phyloP scores from a whole-genome alignment of 53 echinoderm and acorn worm genomes.

The Holothuria scabra region DNA sequence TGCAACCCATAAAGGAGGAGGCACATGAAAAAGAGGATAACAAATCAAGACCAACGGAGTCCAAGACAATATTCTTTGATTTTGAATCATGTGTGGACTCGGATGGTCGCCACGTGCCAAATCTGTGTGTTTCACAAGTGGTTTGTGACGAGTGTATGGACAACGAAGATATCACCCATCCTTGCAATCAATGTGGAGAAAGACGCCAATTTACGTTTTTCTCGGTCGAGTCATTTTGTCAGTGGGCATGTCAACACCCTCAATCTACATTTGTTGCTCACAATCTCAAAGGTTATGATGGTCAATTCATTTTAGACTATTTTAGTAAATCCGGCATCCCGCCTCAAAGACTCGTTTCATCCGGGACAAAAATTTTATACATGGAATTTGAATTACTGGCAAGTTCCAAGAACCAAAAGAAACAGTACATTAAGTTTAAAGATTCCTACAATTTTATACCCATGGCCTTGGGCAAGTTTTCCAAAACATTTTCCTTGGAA shows the following conservation, averaged over 20 bases:
- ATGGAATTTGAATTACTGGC: slow-evolving; percentile 1
- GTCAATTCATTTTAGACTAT: slow-evolving; percentile 7
- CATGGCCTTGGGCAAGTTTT: slow-evolving; percentile 19
- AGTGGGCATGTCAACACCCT: background rate
- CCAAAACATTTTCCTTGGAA: slow-evolving; percentile 24
- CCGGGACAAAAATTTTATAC: slow-evolving; percentile 20
- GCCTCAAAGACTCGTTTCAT: background rate
- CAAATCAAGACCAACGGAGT: no score
- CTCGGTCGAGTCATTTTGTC: background rate
- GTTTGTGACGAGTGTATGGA: background rate
- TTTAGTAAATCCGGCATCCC: background rate
- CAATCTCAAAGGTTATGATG: slow-evolving; percentile 47
- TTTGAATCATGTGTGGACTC: slow-evolving; percentile 24
- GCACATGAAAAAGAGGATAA: background rate
- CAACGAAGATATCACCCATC: background rate
- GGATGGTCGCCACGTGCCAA: slow-evolving; percentile 18
- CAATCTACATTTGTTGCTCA: slow-evolving; percentile 21
- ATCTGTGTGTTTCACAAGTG: background rate
- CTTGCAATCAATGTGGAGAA: background rate
- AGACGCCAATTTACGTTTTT: background rate
- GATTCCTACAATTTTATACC: slow-evolving; percentile 43
- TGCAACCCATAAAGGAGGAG: background rate
- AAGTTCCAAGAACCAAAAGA: background rate
- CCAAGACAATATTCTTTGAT: background rate
- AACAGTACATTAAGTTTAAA: slow-evolving; percentile 20